These are phyloP conservation scores for Chamaea fasciata DNA, from an alignment of 2,113 vertebrate genomes.

Conservation along the genomic window DNA sequence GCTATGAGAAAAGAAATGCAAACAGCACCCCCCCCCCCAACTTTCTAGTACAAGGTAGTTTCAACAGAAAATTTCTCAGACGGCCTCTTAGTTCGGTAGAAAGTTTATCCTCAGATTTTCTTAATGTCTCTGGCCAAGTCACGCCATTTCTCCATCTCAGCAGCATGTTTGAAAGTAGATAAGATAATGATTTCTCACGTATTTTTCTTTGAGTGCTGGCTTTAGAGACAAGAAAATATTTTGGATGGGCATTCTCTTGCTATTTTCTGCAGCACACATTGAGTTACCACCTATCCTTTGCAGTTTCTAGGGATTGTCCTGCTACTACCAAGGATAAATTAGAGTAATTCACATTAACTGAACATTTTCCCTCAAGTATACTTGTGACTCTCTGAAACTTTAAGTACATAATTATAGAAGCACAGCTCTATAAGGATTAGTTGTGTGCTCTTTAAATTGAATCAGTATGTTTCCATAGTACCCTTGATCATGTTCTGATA, in stretches of 20 bases:
- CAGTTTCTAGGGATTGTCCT: not conserved
- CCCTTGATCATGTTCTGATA: not conserved
- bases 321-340: not conserved
- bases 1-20: not conserved
- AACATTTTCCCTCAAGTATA: not conserved
- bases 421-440: not conserved
- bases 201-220: not conserved
- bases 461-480: constrained; percentile 5
- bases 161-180: not conserved
- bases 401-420: not conserved
- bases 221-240: not conserved
- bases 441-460: constrained; percentile 4
- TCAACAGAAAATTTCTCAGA: not conserved
- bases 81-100: not conserved
- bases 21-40: fast-evolving
- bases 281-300: not conserved
- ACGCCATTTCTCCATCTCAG: not conserved
- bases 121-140: not conserved
- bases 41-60: not conserved
- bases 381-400: not conserved
- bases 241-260: not conserved
- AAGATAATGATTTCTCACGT: not conserved
- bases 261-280: not conserved
- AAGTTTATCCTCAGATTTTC: not conserved
- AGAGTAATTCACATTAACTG: not conserved